Conservation (phyloP, 2,797 vertebrate genomes). For the Coregonus suidteri region DNA sequence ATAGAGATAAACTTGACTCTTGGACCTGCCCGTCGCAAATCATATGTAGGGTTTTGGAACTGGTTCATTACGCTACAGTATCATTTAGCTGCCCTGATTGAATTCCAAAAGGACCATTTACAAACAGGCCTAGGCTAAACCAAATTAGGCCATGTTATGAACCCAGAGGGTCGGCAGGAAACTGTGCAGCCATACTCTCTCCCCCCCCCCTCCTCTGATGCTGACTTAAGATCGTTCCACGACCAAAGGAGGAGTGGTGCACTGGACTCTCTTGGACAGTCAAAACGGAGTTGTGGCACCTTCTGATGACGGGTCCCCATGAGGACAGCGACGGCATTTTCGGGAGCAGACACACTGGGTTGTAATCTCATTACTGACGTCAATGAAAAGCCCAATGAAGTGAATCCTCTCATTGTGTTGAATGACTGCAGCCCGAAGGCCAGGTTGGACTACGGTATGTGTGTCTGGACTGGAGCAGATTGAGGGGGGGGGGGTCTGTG, state of each 20-base stretch:
- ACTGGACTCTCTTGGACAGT: no score
- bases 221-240: no score
- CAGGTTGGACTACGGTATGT: not conserved
- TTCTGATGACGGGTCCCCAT: constrained; percentile 24
- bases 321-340: constrained; percentile 15
- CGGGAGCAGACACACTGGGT: constrained; percentile 65
- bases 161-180: not conserved
- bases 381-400: constrained; percentile 64
- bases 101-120: not conserved
- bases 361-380: constrained; percentile 75
- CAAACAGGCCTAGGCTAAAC: not conserved
- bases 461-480: no score
- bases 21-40: no score
- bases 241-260: not conserved
- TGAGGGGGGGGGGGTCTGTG: no score
- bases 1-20: no score
- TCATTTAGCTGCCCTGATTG: not conserved
- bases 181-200: no score
- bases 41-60: no score
- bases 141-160: no score
- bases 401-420: constrained; percentile 63
- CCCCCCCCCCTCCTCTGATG: no score
- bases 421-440: constrained; percentile 26
- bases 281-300: constrained; percentile 14
- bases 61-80: no score